Evolutionary conservation across 2,797 vertebrate species (phyloP).

Genomic region (Philypnodon macrostomus): DNA sequence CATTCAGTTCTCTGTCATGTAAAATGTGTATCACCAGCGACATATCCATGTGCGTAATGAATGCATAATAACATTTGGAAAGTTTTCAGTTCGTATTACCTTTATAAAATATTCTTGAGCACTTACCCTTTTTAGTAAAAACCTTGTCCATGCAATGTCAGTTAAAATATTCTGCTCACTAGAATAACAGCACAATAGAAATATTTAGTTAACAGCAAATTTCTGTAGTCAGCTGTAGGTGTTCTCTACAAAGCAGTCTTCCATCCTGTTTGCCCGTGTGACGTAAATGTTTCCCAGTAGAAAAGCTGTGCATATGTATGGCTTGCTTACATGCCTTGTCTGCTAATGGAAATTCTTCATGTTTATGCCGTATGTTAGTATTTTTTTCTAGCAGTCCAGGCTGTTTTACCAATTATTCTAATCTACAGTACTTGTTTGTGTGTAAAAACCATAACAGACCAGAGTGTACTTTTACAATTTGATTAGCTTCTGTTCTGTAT

Average conservation of each 20-base stretch:
- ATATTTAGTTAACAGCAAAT: too few relatives aligned
- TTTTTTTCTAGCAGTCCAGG: too few relatives aligned
- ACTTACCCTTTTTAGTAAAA: slow-evolving; percentile 25
- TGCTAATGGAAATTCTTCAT: too few relatives aligned
- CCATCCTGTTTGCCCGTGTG: not conserved
- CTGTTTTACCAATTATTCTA: too few relatives aligned
- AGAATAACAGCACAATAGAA: slow-evolving; percentile 14
- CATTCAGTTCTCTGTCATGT: slow-evolving; percentile 89
- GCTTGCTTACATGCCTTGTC: too few relatives aligned
- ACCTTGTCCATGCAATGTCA: slow-evolving; percentile 25
- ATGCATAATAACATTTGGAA: slow-evolving; percentile 22
- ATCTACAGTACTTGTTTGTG: slow-evolving; percentile 11
- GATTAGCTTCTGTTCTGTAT: slow-evolving; percentile 36
- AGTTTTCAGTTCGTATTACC: slow-evolving; percentile 8
- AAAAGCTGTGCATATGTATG: too few relatives aligned
- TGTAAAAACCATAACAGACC: not conserved
- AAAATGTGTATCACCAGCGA: too few relatives aligned
- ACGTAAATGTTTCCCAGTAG: too few relatives aligned
- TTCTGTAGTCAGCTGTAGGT: too few relatives aligned
- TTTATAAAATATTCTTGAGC: slow-evolving; percentile 1
- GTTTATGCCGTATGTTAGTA: too few relatives aligned
- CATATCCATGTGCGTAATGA: too few relatives aligned
- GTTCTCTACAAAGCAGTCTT: not conserved
- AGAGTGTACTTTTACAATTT: slow-evolving; percentile 11
- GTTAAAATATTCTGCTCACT: slow-evolving; percentile 11